Conservation (phyloP, 2,113 vertebrate species). For the Neogobius melanostomus region DNA sequence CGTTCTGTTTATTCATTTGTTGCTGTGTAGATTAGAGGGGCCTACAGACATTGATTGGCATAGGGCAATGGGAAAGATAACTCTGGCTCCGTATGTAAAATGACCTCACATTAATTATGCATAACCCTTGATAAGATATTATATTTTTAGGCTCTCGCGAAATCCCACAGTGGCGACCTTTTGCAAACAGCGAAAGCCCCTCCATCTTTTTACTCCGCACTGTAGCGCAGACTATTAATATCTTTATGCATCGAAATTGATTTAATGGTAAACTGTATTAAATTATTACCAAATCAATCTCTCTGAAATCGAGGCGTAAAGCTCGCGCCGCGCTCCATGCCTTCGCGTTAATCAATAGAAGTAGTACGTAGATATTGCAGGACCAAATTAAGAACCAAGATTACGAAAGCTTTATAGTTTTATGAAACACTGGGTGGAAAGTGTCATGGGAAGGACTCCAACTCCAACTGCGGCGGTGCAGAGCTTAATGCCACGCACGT, state of each 20-base stretch:
- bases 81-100: slow-evolving; percentile 53
- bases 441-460: too few species aligned
- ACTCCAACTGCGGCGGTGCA: too few species aligned
- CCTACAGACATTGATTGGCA: slow-evolving; percentile 48
- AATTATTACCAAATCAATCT: neutral
- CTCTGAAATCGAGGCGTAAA: neutral
- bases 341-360: too few species aligned
- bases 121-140: slow-evolving; percentile 56
- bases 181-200: slow-evolving; percentile 27
- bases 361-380: too few species aligned
- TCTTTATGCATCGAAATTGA: neutral
- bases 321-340: neutral
- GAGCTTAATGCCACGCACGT: too few species aligned
- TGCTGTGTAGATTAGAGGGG: neutral
- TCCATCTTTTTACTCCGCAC: slow-evolving; percentile 10
- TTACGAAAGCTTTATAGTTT: too few species aligned
- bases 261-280: neutral
- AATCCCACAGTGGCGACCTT: slow-evolving; percentile 35
- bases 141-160: slow-evolving; percentile 56
- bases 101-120: slow-evolving; percentile 64
- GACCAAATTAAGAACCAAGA: too few species aligned
- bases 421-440: too few species aligned
- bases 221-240: neutral
- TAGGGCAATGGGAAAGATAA: slow-evolving; percentile 50
- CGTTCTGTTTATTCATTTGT: neutral